These are phyloP conservation scores for Tupaia tana DNA, from an alignment of 2,113 vertebrate genomes.

Conservation along the genomic window DNA sequence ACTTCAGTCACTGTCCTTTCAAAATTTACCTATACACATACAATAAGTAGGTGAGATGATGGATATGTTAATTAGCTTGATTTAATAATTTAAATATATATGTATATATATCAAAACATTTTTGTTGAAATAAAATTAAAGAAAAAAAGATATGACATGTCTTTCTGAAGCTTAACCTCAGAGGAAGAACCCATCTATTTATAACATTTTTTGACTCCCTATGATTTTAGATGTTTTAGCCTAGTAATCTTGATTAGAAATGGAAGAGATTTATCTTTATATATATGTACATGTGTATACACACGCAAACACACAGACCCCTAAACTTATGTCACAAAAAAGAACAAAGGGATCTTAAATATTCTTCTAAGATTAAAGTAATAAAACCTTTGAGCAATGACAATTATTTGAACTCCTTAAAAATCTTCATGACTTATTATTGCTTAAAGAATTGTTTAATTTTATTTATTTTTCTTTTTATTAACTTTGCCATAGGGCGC, in stretches of 20 bases:
- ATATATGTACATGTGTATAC: neutral
- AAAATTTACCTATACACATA: neutral
- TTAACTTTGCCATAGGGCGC: too few relatives aligned
- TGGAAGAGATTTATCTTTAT: neutral
- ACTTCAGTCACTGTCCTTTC: neutral
- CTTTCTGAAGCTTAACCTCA: neutral
- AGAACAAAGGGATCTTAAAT: neutral
- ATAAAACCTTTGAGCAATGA: neutral
- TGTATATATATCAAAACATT: neutral
- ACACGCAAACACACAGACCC: too few relatives aligned
- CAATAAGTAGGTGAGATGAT: neutral
- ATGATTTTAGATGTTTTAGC: constrained; percentile 35
- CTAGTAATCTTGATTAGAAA: neutral
- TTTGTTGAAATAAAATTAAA: neutral
- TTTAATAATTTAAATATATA: neutral
- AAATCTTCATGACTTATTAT: constrained; percentile 22
- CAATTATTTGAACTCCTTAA: neutral
- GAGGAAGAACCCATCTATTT: neutral
- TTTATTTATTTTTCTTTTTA: too few relatives aligned
- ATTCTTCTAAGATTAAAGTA: neutral
- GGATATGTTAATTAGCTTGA: neutral
- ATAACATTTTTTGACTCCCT: neutral
- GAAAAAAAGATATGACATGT: neutral
- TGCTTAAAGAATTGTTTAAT: too few relatives aligned
- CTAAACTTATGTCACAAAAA: neutral